phyloP scores from a whole-genome alignment of 2,797 vertebrate species.

The Propithecus perrieri region DNA sequence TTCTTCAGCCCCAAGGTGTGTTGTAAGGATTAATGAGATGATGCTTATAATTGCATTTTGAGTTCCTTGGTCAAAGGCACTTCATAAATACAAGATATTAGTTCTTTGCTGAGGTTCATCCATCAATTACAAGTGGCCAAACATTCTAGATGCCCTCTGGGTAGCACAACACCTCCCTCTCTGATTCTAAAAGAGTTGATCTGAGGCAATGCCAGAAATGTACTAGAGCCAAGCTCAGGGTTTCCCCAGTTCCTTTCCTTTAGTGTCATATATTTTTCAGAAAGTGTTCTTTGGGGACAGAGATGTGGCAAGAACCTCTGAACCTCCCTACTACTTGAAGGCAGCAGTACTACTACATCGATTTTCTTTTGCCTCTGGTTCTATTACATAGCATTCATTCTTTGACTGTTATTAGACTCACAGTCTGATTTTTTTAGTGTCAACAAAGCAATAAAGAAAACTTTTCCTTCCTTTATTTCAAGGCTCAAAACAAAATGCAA shows the following conservation, averaged over 20 bases:
- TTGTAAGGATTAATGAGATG: conserved; percentile 72
- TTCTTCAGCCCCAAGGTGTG: conserved; percentile 28
- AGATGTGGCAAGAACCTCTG: not conserved
- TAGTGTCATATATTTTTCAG: conserved; percentile 26
- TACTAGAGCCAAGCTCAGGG: not conserved
- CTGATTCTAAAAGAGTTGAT: not conserved
- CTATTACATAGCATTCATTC: conserved; percentile 42
- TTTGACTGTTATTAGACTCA: conserved; percentile 69
- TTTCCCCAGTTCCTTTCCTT: not conserved
- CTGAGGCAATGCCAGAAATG: not conserved
- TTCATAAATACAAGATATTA: conserved; percentile 60
- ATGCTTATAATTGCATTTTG: conserved; percentile 65
- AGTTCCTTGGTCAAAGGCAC: conserved; percentile 44
- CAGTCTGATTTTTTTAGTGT: conserved; percentile 64
- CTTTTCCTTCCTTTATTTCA: conserved; percentile 46
- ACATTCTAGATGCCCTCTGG: not conserved
- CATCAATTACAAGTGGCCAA: conserved; percentile 52
- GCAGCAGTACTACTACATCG: not conserved
- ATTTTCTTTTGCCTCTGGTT: conserved; percentile 71
- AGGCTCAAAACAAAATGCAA: conserved; percentile 59
- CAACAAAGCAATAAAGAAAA: conserved; percentile 71
- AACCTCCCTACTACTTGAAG: not conserved
- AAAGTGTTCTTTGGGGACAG: conserved; percentile 55
- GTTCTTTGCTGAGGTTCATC: conserved; percentile 42
- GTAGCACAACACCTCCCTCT: not conserved